Evolutionary conservation across 2,113 vertebrate genomes (phyloP), one percentile per base, ranked within the genome.

Genomic region (Gasterosteus aculeatus): DNA sequence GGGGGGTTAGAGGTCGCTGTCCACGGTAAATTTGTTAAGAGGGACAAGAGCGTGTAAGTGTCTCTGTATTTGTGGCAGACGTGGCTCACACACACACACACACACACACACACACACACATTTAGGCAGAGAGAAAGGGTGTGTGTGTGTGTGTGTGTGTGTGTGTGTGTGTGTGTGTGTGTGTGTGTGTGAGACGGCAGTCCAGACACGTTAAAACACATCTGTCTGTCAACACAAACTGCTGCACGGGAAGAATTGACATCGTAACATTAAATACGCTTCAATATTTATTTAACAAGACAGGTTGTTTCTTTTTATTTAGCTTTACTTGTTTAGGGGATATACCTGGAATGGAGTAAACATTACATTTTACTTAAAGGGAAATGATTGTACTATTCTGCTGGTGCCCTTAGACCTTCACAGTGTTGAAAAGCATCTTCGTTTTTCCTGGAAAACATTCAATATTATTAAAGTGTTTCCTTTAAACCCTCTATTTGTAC

Each of bases 131-230:
- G 3, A 66, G 44, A 74, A 61, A 44, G 69, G 82, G 5, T 67
- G 65, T 58, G 42, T 49, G 33, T 62, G 63, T 6, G 54, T 69
- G 67, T 56, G 53, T 33, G 72, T 10, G 72, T n/a, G 74, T 10
- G 56, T 4, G 77, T 8, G 64, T 44, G 42, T 47, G 69, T 84
- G 7, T 66, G 65, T 58, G 47, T 56, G 33, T 62, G 66, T 6
- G 44, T 67, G 56, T 61, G 54, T 69, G 67, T 57, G 53, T 33
- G 65, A 26, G 81, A 85, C 79, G 77, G 69, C 82, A 80, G 88
- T 84, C 77, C 84, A 68, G 75, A 88, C 92, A 3, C 89, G 92
- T 91, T 84, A 77, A 85, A 92, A 92, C 92, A 91, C 86, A 90
- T 92, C 83, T 77, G 72, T 58, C 80, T 72, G 78, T 60, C 80